Evolutionary conservation across 2,888 invertebrate species (phyloP), one percentile per base, ranked within the genome.

Genomic region (Cremastinae sp.): DNA sequence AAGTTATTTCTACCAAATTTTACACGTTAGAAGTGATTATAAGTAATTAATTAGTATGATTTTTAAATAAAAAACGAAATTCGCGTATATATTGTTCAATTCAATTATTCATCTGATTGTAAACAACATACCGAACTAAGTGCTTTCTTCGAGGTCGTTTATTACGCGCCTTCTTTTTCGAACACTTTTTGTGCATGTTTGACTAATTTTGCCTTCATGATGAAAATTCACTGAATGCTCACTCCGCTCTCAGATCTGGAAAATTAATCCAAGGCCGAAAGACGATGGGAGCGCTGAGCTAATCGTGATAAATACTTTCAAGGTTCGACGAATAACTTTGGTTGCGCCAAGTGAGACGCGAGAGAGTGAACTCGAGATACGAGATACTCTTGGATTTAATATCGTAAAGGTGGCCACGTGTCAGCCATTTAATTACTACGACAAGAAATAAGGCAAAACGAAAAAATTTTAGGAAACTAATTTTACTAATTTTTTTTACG

Each of bases 231-330:
- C 68, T 61, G 53, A 65, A 69, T 68, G 45, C 64, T 69, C 69
- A 61, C 64, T 59, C 54, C 53, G 47, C 59, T 59, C 64, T 53
- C 10, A 34, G 65, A 56, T 64, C 59, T 69, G 54, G 64, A 73
- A 70, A 76, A 76, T 76, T 70, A 73, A 73, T 76, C 69, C 65
- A 76, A 73, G 73, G 65, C 64, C 28, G 22, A 69, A 47, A 36
- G 16, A 58, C 7, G 22, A 10, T 47, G 66, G 22, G 51, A 36
- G 14, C 16, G 51, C 38, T 20, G 56, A 20, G 16, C 51, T 43
- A 49, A 47, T n/a, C 10, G 16, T 16, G 43, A 41, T 47, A 36
- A 49, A 41, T 28, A 68, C 54, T 73, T 65, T 59, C 68, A 76
- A 76, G 76, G 73, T 65, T 41, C 54, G 51, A 54, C 54, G 53